These are phyloP conservation scores for Musca domestica DNA, from an alignment of 1,140 invertebrate species.

Conservation along the genomic window DNA sequence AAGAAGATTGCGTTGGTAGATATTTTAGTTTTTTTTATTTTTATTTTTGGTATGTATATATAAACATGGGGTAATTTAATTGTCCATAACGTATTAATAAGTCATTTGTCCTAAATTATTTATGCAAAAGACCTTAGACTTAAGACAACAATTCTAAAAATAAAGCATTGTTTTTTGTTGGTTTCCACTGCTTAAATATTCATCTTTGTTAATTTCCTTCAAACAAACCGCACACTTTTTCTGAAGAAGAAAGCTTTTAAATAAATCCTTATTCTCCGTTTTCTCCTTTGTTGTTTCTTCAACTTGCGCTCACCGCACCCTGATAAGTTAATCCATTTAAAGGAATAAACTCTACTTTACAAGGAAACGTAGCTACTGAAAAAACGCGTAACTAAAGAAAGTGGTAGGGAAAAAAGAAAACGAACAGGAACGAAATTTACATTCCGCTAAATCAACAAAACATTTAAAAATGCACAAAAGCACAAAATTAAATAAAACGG, in stretches of 20 bases:
- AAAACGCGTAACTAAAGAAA: background rate
- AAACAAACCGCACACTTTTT: background rate
- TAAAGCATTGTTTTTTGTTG: background rate
- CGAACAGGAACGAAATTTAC: conserved; percentile 37
- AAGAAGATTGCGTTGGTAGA: no score
- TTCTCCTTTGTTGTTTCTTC: background rate
- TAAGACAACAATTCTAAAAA: no score
- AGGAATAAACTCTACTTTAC: conserved; percentile 10
- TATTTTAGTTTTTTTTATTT: no score
- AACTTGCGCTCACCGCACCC: conserved; percentile 31
- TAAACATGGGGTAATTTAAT: no score
- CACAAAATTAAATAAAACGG: conserved; percentile 23
- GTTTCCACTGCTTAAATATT: background rate
- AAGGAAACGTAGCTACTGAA: background rate
- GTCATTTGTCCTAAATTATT: no score
- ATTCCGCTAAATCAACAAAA: conserved; percentile 52
- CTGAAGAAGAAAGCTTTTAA: background rate
- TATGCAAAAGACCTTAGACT: no score
- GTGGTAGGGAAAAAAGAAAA: background rate
- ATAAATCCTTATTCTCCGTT: background rate
- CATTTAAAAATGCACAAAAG: conserved; percentile 36
- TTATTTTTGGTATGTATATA: no score
- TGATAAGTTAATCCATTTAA: conserved; percentile 45
- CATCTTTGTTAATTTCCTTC: conserved; percentile 1
- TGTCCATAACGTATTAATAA: no score